Evolutionary conservation across 2,888 invertebrate genomes (phyloP).

Genomic region (Diarsia brunnea): DNA sequence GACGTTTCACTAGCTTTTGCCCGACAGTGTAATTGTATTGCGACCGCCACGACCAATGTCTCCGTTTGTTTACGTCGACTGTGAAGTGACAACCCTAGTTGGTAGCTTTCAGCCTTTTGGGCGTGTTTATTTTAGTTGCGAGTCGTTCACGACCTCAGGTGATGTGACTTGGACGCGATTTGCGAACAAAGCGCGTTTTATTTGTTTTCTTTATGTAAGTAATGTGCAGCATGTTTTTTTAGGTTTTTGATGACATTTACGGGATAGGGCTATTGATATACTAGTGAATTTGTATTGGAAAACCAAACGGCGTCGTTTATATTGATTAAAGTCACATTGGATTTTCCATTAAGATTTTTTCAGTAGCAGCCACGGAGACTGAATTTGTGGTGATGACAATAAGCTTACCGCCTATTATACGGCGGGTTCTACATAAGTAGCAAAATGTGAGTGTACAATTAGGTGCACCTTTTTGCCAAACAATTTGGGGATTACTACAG

Average conservation of each 20-base stretch:
- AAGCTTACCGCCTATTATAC: no score
- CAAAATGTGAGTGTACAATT: no score
- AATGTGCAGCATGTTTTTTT: background rate
- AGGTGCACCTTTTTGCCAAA: no score
- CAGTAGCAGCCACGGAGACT: no score
- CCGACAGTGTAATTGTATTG: conserved; percentile 48
- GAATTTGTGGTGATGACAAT: no score
- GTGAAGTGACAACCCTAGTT: conserved; percentile 45
- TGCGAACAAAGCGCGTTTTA: background rate
- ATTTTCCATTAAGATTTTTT: no score
- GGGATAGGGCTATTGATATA: background rate
- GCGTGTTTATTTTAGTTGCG: conserved; percentile 41
- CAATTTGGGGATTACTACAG: no score
- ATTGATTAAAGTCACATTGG: no score
- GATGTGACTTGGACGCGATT: background rate
- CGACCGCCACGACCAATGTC: conserved; percentile 34
- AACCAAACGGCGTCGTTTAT: no score
- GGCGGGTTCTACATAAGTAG: no score
- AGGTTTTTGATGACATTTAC: background rate
- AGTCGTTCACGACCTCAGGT: background rate
- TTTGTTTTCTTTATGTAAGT: background rate
- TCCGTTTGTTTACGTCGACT: conserved; percentile 35
- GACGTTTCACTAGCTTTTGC: conserved; percentile 40
- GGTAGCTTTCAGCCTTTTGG: conserved; percentile 41
- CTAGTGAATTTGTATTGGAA: no score